These are phyloP conservation scores for Drosophila dives DNA, from an alignment of 2,888 invertebrate genomes.

Conservation along the genomic window DNA sequence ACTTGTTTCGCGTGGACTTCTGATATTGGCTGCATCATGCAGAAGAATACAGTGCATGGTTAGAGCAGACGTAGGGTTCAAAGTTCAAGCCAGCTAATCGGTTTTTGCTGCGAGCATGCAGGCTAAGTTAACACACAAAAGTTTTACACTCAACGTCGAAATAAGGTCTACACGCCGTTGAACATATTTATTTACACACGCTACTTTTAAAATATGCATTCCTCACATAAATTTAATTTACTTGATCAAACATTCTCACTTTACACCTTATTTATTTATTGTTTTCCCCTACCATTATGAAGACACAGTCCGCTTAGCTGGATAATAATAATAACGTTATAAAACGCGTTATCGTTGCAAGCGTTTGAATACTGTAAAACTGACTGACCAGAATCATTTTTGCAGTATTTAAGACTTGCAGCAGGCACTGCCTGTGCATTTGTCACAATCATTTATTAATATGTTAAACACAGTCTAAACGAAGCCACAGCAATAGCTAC, in stretches of 20 bases:
- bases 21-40: too few relatives aligned
- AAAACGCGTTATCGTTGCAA: conserved; percentile 21
- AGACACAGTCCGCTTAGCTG: neutral
- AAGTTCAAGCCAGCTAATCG: neutral
- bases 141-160: neutral
- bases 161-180: neutral
- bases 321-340: conserved; percentile 6
- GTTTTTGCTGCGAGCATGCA: neutral
- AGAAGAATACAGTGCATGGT: neutral
- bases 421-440: conserved; percentile 53
- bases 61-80: neutral
- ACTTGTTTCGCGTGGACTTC: neutral
- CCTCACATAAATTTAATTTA: neutral
- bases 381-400: conserved; percentile 40
- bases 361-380: conserved; percentile 16
- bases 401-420: conserved; percentile 45
- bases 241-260: neutral
- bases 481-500: conserved; percentile 62
- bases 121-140: neutral
- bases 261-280: neutral
- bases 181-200: neutral
- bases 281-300: neutral
- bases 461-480: conserved; percentile 69
- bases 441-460: conserved; percentile 79
- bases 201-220: neutral